Evolutionary conservation across 2,797 vertebrate species (phyloP), one percentile per base, ranked within the genome.

Genomic region (Siniperca obscura): DNA sequence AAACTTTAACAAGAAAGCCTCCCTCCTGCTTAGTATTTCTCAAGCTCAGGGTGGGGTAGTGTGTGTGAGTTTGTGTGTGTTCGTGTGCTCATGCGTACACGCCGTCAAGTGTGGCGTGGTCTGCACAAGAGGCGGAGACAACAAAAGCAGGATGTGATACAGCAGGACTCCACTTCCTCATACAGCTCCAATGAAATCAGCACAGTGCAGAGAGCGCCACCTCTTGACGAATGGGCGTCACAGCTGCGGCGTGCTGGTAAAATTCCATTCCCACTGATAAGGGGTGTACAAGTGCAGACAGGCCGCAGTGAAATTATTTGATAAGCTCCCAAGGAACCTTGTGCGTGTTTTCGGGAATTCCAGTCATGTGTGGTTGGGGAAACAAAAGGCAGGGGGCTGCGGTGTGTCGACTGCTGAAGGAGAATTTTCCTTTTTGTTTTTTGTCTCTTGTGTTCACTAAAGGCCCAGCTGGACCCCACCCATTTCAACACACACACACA

Each of bases 81-180:
- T 64, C 36, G 81, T 7, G 79, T n/a, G 76, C 64, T 86, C 56
- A 85, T 82, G 86, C 74, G 9, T 86, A 66, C 79, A 81, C n/a
- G 27, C 81, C 48, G 19, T 84, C 64, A 55, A 86, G 78, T 70
- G 90, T 90, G 90, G 87, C 55, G 82, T 91, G 91, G 80, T 91
- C 88, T 81, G 81, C 79, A 8, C 62, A 81, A 44, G 88, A 83
- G 90, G 91, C 70, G 92, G 93, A 79, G 92, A 81, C 92, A 91
- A 86, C 91, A 91, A 89, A 90, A 84, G 89, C 90, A 95, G 93
- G 93, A 93, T 91, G 84, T 94, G 91, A 93, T 92, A 89, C 86
- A 90, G 92, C 91, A 90, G 85, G 73, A 82, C 87, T 88, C 73
- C 70, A 85, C 91, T 92, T 91, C 89, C 92, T 89, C 78, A 22